These are phyloP conservation scores for Osmerus eperlanus DNA, from an alignment of 2,113 vertebrate genomes.

Conservation along the genomic window DNA sequence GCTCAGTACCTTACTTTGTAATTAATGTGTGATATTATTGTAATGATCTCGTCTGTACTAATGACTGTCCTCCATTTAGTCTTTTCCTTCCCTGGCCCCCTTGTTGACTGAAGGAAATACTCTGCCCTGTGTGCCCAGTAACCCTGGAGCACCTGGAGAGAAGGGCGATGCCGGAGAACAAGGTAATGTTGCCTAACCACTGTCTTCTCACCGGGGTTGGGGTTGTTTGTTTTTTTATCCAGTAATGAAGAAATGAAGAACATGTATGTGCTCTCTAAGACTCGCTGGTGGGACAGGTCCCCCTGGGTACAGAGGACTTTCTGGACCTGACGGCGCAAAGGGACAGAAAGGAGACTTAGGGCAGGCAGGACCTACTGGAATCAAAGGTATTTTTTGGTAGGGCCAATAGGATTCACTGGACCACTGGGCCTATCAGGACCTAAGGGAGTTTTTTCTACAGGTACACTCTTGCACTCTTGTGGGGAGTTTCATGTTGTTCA, in stretches of 20 bases:
- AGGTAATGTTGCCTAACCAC: slow-evolving; percentile 47
- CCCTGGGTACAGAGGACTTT: slow-evolving; percentile 48
- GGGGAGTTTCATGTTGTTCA: too few species aligned
- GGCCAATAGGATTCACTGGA: slow-evolving; percentile 55
- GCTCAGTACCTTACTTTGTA: too few species aligned
- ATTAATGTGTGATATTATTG: too few species aligned
- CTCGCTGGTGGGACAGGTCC: slow-evolving; percentile 33
- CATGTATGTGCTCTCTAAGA: slow-evolving; percentile 7
- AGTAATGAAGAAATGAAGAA: not conserved
- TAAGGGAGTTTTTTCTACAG: too few species aligned
- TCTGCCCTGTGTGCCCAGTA: slow-evolving; percentile 32
- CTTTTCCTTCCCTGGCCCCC: not conserved
- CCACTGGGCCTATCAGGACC: slow-evolving; percentile 52
- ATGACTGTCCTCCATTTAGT: not conserved
- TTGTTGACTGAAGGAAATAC: too few species aligned
- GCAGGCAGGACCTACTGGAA: slow-evolving; percentile 41
- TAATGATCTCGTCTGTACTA: too few species aligned
- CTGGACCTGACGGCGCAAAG: slow-evolving; percentile 58
- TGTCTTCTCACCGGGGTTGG: too few species aligned
- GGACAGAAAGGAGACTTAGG: slow-evolving; percentile 61
- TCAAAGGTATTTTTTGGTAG: slow-evolving; percentile 51
- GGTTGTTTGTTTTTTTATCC: not conserved
- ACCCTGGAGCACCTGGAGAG: slow-evolving; percentile 32
- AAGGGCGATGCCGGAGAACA: slow-evolving; percentile 35
- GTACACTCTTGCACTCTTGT: too few species aligned